Percentiles rank a stretch among this genome's conserved stretches.
phyloP scores from a whole-genome alignment of 1,140 invertebrate species.

The Saccostrea echinata region DNA sequence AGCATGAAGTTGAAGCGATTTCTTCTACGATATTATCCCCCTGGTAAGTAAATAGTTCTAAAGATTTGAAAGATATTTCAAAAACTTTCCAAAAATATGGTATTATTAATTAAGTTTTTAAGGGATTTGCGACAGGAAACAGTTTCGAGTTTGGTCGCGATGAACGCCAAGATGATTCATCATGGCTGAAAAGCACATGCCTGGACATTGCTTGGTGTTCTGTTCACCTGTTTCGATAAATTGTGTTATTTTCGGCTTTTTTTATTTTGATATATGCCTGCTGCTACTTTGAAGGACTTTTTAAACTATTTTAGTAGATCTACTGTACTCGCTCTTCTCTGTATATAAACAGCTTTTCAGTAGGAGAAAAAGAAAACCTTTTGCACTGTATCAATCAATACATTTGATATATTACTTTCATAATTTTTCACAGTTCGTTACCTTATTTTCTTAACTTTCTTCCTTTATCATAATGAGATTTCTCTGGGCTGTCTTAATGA shows the following conservation, averaged over 20 bases:
- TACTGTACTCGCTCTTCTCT: too few species aligned
- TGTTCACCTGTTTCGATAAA: background rate
- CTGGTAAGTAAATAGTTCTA: background rate
- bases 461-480: too few species aligned
- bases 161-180: slow-evolving; percentile 11
- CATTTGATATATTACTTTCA: too few species aligned
- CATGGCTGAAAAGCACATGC: slow-evolving; percentile 23
- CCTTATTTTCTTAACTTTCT: too few species aligned
- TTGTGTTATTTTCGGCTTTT: background rate
- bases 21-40: slow-evolving; percentile 31
- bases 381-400: too few species aligned
- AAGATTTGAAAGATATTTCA: background rate
- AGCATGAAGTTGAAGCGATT: slow-evolving; percentile 37
- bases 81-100: background rate
- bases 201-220: background rate
- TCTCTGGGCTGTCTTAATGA: too few species aligned
- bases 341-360: too few species aligned
- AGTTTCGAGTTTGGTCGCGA: background rate
- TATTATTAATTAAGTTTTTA: background rate
- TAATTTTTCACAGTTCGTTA: too few species aligned
- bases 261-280: too few species aligned
- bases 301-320: too few species aligned
- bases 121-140: background rate
- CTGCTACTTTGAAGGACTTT: too few species aligned
- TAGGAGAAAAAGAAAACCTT: too few species aligned